A percentile compares a stretch with the other conserved stretches of the same genome.
phyloP scores from a whole-genome alignment of 2,888 invertebrate species.

The Gymnosoma rotundatum region DNA sequence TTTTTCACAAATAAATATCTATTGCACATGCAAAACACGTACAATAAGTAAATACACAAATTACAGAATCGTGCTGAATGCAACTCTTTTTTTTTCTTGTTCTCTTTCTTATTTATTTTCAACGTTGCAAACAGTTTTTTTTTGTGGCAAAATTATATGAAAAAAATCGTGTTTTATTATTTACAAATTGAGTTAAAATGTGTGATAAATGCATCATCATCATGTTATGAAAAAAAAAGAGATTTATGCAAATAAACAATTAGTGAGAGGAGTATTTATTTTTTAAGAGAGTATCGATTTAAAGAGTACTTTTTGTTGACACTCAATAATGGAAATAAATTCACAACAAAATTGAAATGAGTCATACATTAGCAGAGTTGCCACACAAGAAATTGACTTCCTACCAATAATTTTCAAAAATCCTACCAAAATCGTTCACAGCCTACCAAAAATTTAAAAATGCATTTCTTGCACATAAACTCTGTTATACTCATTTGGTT shows the following conservation, averaged over 20 bases:
- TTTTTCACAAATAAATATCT: conserved; percentile 29
- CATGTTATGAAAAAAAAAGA: conserved; percentile 22
- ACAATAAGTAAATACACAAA: conserved; percentile 73
- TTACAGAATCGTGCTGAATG: conserved; percentile 73
- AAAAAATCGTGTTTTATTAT: conserved; percentile 55
- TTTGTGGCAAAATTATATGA: background rate
- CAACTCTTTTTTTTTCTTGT: conserved; percentile 8
- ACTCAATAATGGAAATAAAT: conserved; percentile 19
- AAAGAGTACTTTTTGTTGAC: background rate
- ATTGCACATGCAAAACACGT: conserved; percentile 72
- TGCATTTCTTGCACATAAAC: too few species aligned
- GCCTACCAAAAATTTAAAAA: too few species aligned
- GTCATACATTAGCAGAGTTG: conserved; percentile 33
- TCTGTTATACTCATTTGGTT: too few species aligned
- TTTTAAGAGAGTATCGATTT: background rate
- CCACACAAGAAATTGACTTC: too few species aligned
- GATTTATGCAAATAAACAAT: background rate
- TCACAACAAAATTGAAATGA: conserved; percentile 47
- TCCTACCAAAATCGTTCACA: too few species aligned
- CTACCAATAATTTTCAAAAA: too few species aligned
- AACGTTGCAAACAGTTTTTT: conserved; percentile 45
- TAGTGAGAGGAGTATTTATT: conserved; percentile 3
- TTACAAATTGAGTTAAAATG: conserved; percentile 58
- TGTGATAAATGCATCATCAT: conserved; percentile 60
- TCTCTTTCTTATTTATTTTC: conserved; percentile 38